A percentile compares a stretch with the other conserved stretches of the same genome.
Conservation (phyloP, 2,888 invertebrate genomes). For the Alviniconcha strummeri region DNA sequence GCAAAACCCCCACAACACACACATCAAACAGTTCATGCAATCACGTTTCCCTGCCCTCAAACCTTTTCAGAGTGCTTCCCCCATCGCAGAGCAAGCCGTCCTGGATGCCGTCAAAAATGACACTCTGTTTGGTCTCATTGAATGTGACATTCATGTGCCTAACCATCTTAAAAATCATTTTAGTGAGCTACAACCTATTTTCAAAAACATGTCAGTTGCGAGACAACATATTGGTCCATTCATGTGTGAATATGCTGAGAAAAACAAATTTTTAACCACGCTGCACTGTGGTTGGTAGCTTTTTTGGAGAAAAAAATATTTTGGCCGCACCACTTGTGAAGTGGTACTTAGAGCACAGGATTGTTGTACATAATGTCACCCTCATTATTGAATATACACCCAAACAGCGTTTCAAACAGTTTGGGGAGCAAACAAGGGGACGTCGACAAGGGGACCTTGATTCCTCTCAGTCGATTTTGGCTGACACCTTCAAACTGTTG, state of each 20-base stretch:
- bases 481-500: conserved; percentile 40
- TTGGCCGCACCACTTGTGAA: conserved; percentile 40
- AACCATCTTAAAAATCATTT: neutral
- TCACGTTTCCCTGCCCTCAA: neutral
- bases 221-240: conserved; percentile 12
- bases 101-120: neutral
- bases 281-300: conserved; percentile 17
- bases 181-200: conserved; percentile 25
- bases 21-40: neutral
- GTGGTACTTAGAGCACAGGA: conserved; percentile 47
- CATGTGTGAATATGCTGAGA: conserved; percentile 11
- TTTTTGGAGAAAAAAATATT: conserved; percentile 9
- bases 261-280: neutral
- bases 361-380: conserved; percentile 39
- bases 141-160: conserved; percentile 25
- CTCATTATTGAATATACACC: conserved; percentile 40
- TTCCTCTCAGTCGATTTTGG: conserved; percentile 38
- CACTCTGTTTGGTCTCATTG: conserved; percentile 15
- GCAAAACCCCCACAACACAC: neutral
- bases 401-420: conserved; percentile 40
- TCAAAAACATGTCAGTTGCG: conserved; percentile 23
- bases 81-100: neutral
- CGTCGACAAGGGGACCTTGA: conserved; percentile 41
- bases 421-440: conserved; percentile 35
- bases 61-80: neutral